phyloP scores from a whole-genome alignment of 2,113 vertebrate genomes.

The Pelvicachromis taeniatus region DNA sequence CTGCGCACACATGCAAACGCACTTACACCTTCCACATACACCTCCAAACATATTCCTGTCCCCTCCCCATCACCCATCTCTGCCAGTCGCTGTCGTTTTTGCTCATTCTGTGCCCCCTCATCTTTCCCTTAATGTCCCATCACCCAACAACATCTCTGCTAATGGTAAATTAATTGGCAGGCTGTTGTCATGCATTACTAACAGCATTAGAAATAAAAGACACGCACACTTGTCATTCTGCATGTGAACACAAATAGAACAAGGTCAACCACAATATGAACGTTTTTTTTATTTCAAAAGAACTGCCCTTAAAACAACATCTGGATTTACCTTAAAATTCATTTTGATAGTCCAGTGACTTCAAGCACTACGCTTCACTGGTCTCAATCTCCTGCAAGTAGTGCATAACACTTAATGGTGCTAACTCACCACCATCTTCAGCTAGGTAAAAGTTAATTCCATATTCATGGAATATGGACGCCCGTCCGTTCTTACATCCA shows the following conservation, averaged over 20 bases:
- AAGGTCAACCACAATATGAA: neutral
- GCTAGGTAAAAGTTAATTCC: neutral
- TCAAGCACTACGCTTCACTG: neutral
- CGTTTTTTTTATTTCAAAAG: neutral
- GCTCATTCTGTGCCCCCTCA: neutral
- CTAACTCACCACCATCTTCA: neutral
- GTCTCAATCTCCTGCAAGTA: neutral
- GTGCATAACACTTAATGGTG: neutral
- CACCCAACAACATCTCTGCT: conserved; percentile 1
- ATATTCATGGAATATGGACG: neutral
- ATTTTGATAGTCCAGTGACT: neutral
- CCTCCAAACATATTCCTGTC: neutral
- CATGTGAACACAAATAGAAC: neutral
- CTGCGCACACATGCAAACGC: neutral
- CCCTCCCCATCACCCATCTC: neutral
- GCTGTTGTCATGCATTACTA: conserved; percentile 16
- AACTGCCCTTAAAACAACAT: neutral
- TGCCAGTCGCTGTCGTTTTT: neutral
- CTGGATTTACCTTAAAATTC: neutral
- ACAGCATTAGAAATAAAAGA: neutral
- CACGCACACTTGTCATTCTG: neutral
- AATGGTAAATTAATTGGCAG: conserved; percentile 46
- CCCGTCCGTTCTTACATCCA: neutral
- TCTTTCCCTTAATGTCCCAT: neutral
- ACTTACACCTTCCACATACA: neutral